Evolutionary conservation across 2,888 invertebrate species (phyloP), one percentile per base, ranked within the genome.

Genomic region (Drosophila incognita): DNA sequence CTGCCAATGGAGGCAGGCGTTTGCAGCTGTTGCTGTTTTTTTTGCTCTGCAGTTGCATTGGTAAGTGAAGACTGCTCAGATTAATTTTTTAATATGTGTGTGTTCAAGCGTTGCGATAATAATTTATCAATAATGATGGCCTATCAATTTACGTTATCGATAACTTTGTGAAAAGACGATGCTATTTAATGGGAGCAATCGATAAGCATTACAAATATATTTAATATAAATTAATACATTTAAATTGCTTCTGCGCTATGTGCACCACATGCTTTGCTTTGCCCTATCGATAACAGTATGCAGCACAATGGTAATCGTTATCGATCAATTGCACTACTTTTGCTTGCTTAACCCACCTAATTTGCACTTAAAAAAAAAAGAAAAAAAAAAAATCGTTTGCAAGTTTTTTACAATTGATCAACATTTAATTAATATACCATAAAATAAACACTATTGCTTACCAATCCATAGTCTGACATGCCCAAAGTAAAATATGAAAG

Each of bases 1-100:
- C 46, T 7, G 63, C 66, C 18, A 40, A 40, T 27, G 60, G 74
- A 49, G 58, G 70, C 36, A 59, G 85, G 27, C 88, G 89, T 74
- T 90, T 92, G 92, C 90, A 91, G 58, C 79, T 92, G 54, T 70
- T 92, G 58, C 72, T 91, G 63, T 77, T 90, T 18, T 74, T 93
- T 46, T 77, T 93, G 63, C 76, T 92, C 59, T 91, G 91, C 89
- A 93, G 92, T 77, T 92, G 91, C 77, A 91, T 93, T 81, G 93
- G 93, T 92, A 87, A 92, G 92, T 91, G 36, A 33, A 42, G 11
- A 54, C 52, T 49, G 54, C n/a, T 31, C 24, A 35, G 33, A 38
- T 54, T 42, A 10, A 48, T 24, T 24, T 13, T 42, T 7, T 21
- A 13, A 42, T 42, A 31, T 21, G 18, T 54, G 24, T 48, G 62